Conservation (phyloP, 1,140 invertebrate genomes). For the Phortica variegata region DNA sequence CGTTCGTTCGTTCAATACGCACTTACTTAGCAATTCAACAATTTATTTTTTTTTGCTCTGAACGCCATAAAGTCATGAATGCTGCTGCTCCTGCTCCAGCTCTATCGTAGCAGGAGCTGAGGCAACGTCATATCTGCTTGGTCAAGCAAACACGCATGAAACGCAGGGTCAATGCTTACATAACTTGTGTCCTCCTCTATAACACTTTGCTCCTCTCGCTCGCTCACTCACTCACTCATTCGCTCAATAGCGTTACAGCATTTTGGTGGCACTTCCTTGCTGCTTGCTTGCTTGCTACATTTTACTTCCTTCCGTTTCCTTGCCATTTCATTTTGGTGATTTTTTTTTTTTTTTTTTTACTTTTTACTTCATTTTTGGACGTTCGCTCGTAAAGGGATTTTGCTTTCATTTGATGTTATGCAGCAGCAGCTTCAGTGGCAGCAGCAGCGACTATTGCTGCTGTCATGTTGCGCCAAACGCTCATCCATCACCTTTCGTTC, state of each 20-base stretch:
- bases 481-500: conserved; percentile 48
- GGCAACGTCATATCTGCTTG: conserved; percentile 48
- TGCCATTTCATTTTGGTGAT: no score
- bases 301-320: not conserved
- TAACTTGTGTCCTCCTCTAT: conserved; percentile 8
- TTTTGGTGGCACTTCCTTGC: conserved; percentile 49
- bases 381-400: conserved; percentile 53
- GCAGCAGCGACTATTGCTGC: conserved; percentile 6
- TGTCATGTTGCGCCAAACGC: conserved; percentile 52
- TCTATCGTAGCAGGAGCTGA: not conserved
- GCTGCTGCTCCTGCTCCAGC: conserved; percentile 15
- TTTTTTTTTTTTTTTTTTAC: no score
- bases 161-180: conserved; percentile 3
- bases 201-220: conserved; percentile 11
- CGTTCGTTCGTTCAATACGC: no score
- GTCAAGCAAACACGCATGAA: conserved; percentile 37
- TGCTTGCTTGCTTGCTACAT: conserved; percentile 12
- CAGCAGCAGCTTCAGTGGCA: conserved; percentile 4
- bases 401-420: conserved; percentile 36
- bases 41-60: not conserved
- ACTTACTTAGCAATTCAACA: conserved; percentile 7
- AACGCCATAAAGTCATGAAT: not conserved
- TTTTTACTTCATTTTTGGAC: no score
- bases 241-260: conserved; percentile 34
- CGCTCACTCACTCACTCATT: conserved; percentile 5